Evolutionary conservation across 2,888 invertebrate species (phyloP).

Genomic region (Troides oblongomaculatus): DNA sequence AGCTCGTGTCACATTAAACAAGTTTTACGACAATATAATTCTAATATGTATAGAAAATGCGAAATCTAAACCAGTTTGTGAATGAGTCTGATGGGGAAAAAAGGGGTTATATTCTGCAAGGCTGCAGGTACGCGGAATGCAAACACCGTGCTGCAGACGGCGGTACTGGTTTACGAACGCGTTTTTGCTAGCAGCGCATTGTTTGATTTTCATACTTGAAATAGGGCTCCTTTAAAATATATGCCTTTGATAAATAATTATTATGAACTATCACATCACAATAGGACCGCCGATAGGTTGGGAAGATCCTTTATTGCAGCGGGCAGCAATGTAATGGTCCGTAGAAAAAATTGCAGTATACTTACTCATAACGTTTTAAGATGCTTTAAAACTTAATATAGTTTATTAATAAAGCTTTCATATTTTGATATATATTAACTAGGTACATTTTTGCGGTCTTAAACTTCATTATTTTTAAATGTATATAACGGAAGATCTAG

Average conservation of each 20-base stretch:
- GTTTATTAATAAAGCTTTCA: too few relatives aligned
- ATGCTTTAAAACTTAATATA: too few relatives aligned
- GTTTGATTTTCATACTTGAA: conserved; percentile 20
- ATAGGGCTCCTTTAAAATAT: background rate
- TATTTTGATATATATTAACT: too few relatives aligned
- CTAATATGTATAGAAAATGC: conserved; percentile 20
- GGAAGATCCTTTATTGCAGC: too few relatives aligned
- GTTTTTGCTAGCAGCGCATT: conserved; percentile 19
- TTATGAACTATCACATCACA: background rate
- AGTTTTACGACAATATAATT: conserved; percentile 22
- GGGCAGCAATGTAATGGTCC: too few relatives aligned
- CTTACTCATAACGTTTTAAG: too few relatives aligned
- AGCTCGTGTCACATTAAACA: conserved; percentile 16
- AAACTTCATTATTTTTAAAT: too few relatives aligned
- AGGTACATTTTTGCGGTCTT: too few relatives aligned
- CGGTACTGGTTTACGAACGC: conserved; percentile 51
- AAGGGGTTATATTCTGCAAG: conserved; percentile 53
- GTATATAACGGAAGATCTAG: too few relatives aligned
- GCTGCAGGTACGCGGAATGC: conserved; percentile 66
- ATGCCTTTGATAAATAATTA: background rate
- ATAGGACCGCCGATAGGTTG: too few relatives aligned
- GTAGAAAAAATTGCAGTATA: too few relatives aligned
- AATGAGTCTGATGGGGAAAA: conserved; percentile 42
- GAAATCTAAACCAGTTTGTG: conserved; percentile 30
- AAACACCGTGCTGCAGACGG: conserved; percentile 59